Evolutionary conservation across 2,113 vertebrate genomes (phyloP).

Genomic region (Strix uralensis): DNA sequence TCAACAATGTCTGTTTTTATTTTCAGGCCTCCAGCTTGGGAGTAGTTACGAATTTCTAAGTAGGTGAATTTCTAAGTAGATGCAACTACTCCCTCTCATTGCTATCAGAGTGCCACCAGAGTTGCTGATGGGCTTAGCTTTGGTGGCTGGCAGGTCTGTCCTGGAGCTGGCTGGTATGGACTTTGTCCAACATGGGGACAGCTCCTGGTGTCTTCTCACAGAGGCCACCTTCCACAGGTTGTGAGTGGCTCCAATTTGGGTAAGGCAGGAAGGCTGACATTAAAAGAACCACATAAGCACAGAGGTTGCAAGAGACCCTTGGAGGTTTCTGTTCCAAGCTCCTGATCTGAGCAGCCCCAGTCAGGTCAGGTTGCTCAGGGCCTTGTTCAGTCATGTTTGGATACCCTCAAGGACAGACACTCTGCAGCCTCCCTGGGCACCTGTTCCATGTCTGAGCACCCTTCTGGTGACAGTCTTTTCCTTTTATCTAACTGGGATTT

Average conservation of each 20-base stretch:
- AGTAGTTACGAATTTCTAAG: neutral
- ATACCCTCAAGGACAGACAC: neutral
- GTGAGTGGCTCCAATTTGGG: neutral
- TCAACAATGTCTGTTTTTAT: neutral
- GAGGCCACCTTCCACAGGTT: neutral
- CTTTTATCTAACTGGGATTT: neutral
- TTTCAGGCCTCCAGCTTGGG: neutral
- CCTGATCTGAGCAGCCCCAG: neutral
- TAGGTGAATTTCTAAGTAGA: neutral
- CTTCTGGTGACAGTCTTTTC: neutral
- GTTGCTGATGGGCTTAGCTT: neutral
- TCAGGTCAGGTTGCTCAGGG: neutral
- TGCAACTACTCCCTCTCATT: neutral
- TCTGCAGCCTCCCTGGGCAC: neutral
- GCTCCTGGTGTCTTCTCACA: neutral
- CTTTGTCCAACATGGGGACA: neutral
- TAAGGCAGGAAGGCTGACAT: neutral
- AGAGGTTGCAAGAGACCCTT: neutral
- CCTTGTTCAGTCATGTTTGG: neutral
- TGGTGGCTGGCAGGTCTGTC: fast-evolving
- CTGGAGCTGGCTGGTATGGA: neutral
- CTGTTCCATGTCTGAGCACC: neutral
- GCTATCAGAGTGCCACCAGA: neutral
- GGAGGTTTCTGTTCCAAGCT: neutral
- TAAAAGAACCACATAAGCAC: neutral